These are phyloP conservation scores for Malurus splendens DNA, from an alignment of 2,797 vertebrate genomes.

Conservation along the genomic window DNA sequence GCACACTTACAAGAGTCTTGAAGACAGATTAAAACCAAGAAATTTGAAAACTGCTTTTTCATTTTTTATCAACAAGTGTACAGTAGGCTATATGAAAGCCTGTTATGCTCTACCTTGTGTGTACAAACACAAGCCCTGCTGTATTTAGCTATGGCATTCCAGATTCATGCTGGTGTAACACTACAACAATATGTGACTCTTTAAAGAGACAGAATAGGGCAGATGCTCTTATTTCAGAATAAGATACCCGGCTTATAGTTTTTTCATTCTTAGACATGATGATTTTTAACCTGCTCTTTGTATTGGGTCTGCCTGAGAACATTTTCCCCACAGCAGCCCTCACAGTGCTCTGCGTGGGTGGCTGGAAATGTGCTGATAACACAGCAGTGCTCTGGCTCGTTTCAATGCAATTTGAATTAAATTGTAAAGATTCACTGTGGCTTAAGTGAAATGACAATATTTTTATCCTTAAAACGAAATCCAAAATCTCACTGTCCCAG, in stretches of 20 bases:
- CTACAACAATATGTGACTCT: neutral
- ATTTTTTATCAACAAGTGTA: neutral
- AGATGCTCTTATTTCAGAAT: neutral
- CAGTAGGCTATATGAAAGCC: neutral
- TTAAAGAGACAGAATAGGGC: neutral
- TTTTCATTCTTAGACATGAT: neutral
- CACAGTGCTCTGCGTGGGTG: neutral
- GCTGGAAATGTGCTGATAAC: neutral
- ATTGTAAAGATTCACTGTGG: neutral
- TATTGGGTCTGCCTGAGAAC: neutral
- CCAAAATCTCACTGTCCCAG: neutral
- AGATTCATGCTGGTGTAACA: neutral
- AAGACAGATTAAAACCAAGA: neutral
- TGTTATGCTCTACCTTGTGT: neutral
- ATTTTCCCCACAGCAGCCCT: neutral
- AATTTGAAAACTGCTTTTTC: neutral
- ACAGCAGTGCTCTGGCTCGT: neutral
- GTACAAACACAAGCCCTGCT: neutral
- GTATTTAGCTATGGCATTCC: neutral
- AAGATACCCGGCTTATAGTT: accelerated
- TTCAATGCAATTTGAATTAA: neutral
- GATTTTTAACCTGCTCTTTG: neutral
- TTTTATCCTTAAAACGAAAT: neutral
- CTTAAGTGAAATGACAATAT: neutral
- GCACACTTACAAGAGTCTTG: neutral